Conservation (phyloP, 2,888 invertebrate genomes). For the Oscheius sp. region DNA sequence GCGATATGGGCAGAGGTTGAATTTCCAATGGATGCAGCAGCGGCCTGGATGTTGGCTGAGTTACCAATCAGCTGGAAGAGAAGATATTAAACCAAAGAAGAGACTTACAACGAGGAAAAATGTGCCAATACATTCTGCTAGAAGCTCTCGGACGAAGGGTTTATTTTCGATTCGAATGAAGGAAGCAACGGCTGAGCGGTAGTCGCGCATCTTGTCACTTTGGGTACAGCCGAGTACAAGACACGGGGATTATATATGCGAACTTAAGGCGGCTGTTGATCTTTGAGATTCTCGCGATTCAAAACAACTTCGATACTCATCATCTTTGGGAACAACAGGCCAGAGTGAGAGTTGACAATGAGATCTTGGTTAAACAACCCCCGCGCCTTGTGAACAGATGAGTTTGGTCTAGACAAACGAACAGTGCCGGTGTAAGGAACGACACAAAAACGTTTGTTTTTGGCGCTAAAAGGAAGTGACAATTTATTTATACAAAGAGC, state of each 20-base stretch:
- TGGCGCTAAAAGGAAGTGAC: too few relatives aligned
- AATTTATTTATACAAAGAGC: neutral
- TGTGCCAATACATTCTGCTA: conserved; percentile 67
- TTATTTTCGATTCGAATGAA: conserved; percentile 50
- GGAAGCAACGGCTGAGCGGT: too few relatives aligned
- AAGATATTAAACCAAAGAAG: neutral
- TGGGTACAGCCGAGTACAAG: too few relatives aligned
- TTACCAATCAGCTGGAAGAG: conserved; percentile 62
- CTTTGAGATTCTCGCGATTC: neutral
- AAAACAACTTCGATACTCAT: neutral
- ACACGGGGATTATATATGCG: too few relatives aligned
- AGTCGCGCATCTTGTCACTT: too few relatives aligned
- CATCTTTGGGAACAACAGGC: neutral
- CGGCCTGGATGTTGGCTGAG: conserved; percentile 64
- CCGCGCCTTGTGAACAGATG: neutral
- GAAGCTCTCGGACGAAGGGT: conserved; percentile 49
- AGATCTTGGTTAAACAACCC: neutral
- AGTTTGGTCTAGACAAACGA: neutral
- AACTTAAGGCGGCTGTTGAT: neutral
- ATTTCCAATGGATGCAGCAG: conserved; percentile 52
- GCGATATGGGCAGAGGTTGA: conserved; percentile 58
- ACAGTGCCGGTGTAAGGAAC: neutral
- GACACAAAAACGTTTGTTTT: neutral
- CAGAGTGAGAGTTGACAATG: neutral
- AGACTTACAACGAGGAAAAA: conserved; percentile 60